These are phyloP conservation scores for Myiozetetes cayanensis DNA, from an alignment of 2,113 vertebrate genomes.

Conservation along the genomic window DNA sequence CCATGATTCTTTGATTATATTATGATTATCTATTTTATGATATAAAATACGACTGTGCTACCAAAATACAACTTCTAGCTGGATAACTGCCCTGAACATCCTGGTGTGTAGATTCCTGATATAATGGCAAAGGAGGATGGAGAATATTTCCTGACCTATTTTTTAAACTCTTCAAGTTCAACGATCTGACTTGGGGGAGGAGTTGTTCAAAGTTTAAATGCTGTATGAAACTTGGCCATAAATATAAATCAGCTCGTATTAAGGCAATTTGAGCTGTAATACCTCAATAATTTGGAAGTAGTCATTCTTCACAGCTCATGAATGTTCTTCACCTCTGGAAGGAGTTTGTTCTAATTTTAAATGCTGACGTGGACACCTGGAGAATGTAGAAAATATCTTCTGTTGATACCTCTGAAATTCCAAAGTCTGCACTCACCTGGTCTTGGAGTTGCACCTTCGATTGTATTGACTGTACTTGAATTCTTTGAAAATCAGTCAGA, in stretches of 20 bases:
- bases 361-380: background rate
- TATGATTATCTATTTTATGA: background rate
- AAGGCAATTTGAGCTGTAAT: constrained; percentile 38
- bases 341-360: constrained; percentile 28
- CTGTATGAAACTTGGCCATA: background rate
- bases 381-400: background rate
- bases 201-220: background rate
- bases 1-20: background rate
- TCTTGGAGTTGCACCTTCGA: background rate
- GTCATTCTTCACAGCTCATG: constrained; percentile 28
- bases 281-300: constrained; percentile 42
- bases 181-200: background rate
- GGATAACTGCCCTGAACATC: background rate
- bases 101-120: background rate
- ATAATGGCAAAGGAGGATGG: background rate
- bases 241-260: constrained; percentile 35
- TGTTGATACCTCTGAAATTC: background rate
- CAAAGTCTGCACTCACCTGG: background rate
- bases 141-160: background rate
- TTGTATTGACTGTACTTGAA: background rate
- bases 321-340: constrained; percentile 33
- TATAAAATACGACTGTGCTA: background rate
- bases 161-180: background rate
- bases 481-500: background rate
- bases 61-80: background rate